Percentiles rank a stretch among this genome's conserved stretches.
phyloP scores from a whole-genome alignment of 2,113 vertebrate species.

The Sceloporus tristichus region DNA sequence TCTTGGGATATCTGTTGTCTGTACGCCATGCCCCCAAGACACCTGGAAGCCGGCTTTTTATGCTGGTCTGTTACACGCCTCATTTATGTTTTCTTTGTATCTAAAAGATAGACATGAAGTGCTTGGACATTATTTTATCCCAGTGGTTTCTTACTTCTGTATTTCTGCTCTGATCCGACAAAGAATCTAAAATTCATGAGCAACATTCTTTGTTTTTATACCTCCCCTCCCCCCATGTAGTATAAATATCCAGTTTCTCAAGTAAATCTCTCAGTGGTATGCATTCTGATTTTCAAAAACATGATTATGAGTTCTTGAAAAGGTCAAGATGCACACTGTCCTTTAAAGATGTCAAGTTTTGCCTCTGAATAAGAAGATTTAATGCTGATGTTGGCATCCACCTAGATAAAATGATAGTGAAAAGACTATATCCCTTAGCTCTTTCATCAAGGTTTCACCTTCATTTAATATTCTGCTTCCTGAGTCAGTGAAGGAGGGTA shows the following conservation, averaged over 20 bases:
- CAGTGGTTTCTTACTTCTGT: too few species aligned
- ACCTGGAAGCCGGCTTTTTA: too few species aligned
- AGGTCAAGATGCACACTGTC: constrained; percentile 16
- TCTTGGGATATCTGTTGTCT: too few species aligned
- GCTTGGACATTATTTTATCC: too few species aligned
- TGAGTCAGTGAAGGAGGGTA: not conserved
- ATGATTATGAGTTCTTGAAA: constrained; percentile 22
- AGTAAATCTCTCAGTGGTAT: not conserved
- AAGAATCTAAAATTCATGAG: too few species aligned
- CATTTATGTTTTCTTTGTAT: too few species aligned
- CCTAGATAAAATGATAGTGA: constrained; percentile 43
- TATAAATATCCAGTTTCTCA: not conserved
- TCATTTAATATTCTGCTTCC: constrained; percentile 49
- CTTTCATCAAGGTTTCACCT: constrained; percentile 43
- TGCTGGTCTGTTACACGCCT: too few species aligned
- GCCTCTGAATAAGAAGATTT: constrained; percentile 51
- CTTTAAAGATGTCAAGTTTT: constrained; percentile 35
- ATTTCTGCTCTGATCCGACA: too few species aligned
- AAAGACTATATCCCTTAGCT: constrained; percentile 27
- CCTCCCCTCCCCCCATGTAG: fast-evolving
- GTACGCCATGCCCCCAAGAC: too few species aligned
- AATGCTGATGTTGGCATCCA: constrained; percentile 16
- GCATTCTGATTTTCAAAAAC: not conserved
- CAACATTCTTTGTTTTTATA: too few species aligned
- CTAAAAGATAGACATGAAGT: too few species aligned